Base-by-base conservation (phyloP, 2,888 invertebrate genomes). In the Ctena decussata region DNA sequence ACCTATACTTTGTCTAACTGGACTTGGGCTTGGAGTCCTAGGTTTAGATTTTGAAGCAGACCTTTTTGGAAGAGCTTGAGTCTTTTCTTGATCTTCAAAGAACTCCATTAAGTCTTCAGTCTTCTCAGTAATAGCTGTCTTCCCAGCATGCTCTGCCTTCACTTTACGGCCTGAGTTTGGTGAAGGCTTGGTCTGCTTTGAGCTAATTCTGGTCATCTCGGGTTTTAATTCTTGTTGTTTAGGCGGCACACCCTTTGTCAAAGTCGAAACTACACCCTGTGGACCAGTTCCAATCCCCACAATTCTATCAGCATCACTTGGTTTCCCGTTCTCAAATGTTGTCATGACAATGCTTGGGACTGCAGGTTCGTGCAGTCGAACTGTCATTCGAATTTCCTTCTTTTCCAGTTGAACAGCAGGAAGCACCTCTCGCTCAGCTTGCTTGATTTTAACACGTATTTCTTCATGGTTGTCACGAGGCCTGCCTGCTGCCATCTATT, bases 1-100 rank as follows among this genome's bases (percentile, higher is more conserved):
- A 2, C 96, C 96, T 57, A 94, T 90, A 77, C 93, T 93, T 79
- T 93, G 91, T 84, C 93, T 80, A 60, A 92, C 73, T 73, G 89
- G 84, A 82, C 91, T 92, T n/a, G 93, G 92, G 86, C 93, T 93
- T 32, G 93, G 92, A 73, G 92, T 90, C 70, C 92, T 82, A 35
- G 71, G 89, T 84, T 90, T 93, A 83, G 84, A 78, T 80, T 75
- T 70, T 77, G 86, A 73, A 39, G 87, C 77, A 41, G 78, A 65
- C 49, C 81, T 57, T 83, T 85, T 84, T 57, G 35, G 46, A 12
- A 86, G 75, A 72, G 76, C 74, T 75, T 85, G 84, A 60, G 89
- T 89, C 87, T 91, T 92, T 78, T 91, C 92, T 80, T 93, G 90
- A 82, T 93, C 92, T 83, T 93, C 91, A 84, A 94, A 94, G 82